Base-by-base conservation (phyloP, 2,888 invertebrate species). In the Eupsilia transversa region DNA sequence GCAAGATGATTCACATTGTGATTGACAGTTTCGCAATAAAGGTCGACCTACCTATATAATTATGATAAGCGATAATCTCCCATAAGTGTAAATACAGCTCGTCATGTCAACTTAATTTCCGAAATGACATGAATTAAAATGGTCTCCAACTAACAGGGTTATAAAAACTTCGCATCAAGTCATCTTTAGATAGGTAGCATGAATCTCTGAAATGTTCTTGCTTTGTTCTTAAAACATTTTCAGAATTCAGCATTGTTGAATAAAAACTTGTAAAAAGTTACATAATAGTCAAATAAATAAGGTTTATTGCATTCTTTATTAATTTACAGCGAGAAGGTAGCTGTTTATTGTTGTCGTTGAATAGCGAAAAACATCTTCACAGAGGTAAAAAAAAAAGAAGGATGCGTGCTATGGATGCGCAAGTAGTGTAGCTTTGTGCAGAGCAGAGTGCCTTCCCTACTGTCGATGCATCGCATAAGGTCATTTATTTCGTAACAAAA, bases 271-370 rank as follows among this genome's bases (percentile, higher is more conserved):
- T 56, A 67, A 59, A 70, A 76, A 72, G 76, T 68, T 46, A 60
- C 60, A 68, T 70, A 63, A 68, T 38, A 2, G 56, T 46, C 61
- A 46, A 63, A 71, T 82, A 80, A 80, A 80, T 77, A 82, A 77
- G 66, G 57, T 82, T 82, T 80, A 82, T 80, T 82, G 57, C 61
- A 57, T 77, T 71, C 38, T 71, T 77, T 82, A 77, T 71, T 71
- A 67, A 80, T 82, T 71, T 82, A 80, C 30, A 41, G 56, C 71
- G 14, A 10, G n/a, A 33, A 59, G 38, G 57, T 66, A 56, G 63
- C 52, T 66, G 52, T 77, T 77, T 60, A 79, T 74, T 80, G 27
- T 14, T 38, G 54, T 65, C 43, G 41, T 38, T 77, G 61, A 81
- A 64, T 61, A 14, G n/a, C 60, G 3, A 54, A 52, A 52, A 70